These are phyloP conservation scores for Megaustenia siamemsis DNA, from an alignment of 2,888 invertebrate species.

Conservation along the genomic window DNA sequence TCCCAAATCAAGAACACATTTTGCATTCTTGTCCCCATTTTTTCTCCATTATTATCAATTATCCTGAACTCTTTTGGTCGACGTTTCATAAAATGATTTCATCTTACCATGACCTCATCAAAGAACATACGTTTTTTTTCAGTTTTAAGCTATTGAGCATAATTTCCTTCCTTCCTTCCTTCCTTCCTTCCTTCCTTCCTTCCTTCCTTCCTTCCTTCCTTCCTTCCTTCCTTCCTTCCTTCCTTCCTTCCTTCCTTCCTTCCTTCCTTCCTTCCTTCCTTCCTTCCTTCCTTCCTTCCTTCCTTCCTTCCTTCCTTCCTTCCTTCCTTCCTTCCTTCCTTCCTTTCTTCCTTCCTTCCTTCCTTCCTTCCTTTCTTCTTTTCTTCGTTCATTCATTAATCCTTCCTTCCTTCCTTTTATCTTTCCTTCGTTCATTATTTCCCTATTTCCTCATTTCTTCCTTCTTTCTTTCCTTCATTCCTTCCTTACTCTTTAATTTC, in stretches of 20 bases:
- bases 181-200: neutral
- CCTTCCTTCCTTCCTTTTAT: neutral
- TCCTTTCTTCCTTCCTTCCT: neutral
- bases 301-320: neutral
- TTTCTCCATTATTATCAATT: no score
- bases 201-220: neutral
- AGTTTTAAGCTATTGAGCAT: no score
- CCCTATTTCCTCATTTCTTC: conserved; percentile 12
- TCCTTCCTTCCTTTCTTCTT: neutral
- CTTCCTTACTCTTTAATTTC: neutral
- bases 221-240: neutral
- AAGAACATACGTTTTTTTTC: no score
- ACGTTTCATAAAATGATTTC: no score
- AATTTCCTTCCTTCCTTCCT: neutral
- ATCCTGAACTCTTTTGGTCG: no score
- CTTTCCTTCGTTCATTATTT: neutral
- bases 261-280: neutral
- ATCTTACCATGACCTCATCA: no score
- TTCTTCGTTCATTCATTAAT: neutral
- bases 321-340: neutral
- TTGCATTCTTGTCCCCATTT: no score
- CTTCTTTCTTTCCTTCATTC: conserved; percentile 3
- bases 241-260: neutral
- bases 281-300: neutral
- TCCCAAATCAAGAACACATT: no score